Base-by-base conservation (phyloP, 2,797 vertebrate species). In the Esox lucius region DNA sequence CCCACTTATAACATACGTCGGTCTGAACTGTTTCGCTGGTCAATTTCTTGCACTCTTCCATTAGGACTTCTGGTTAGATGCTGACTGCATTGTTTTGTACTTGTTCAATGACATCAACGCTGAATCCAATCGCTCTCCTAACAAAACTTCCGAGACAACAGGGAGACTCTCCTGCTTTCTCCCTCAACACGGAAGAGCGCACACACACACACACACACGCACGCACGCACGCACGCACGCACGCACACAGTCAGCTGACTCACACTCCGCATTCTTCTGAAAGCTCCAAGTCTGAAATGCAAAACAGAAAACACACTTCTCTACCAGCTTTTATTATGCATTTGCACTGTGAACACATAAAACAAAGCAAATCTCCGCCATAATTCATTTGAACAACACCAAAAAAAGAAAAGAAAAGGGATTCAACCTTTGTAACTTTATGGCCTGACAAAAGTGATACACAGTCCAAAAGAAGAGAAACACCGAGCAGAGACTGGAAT, bases 281-380 rank as follows among this genome's bases (percentile, higher is more conserved):
- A 39, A 9, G 66, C 13, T 42, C 4, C 6, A 24, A 24, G 48
- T 35, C 11, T 22, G 42, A n/a, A 59, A 24, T 3, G 0, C 11
- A 28, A 68, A 80, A 76, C 5, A 85, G 16, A 73, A 51, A 33
- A 72, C 0, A 83, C n/a, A 24, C 59, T 48, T 80, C 73, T 81
- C 83, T 86, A 77, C 85, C 76, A 89, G 82, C 83, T 79, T 92
- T 93, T 91, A 93, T 92, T 91, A 85, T 89, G 85, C 77, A 82
- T 86, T 87, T 86, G 87, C 75, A 88, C 75, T 80, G 72, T 80
- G 72, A 84, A 79, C 79, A 88, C 70, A 84, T 81, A 85, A 46
- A 51, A 89, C 68, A 51, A 64, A 86, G 86, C 84, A 87, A 46
- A 79, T 75, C 77, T 53, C 83, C 80, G 77, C 78, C 74, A 86